Evolutionary conservation across 2,797 vertebrate species (phyloP), one percentile per base, ranked within the genome.

Genomic region (Anguilla marmorata): DNA sequence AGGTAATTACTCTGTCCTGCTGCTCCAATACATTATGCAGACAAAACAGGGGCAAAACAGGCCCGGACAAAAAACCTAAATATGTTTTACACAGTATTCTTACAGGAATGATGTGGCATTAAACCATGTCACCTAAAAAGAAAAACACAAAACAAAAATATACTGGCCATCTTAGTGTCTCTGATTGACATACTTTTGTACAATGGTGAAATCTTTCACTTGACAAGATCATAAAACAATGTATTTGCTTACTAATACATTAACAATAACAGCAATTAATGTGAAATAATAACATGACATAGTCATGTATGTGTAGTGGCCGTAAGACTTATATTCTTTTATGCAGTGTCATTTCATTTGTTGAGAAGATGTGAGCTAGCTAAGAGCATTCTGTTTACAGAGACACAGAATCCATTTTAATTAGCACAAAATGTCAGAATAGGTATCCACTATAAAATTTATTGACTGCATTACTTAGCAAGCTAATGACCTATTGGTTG

Each of bases 1-100:
- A 88, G 14, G 12, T 93, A 94, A 96, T 95, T 94, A 94, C 90
- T 92, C 85, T 91, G 91, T 89, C 94, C 91, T 93, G 93, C 93
- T 93, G 94, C 92, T 94, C 86, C 89, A 89, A 89, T 92, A 79
- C 90, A 93, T 93, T 94, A 94, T 90, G 93, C 92, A 95, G 94
- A 96, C 92, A 93, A 88, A 88, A 88, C 82, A 85, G 50, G 87
- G 80, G n/a, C 33, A 37, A 24, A 37, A 27, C 48, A 48, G 84
- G 63, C 33, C 48, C 50, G 37, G 63, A 54, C 50, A 63, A 72
- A 84, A 72, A 85, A 52, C 66, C 87, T 85, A 45, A 84, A 87
- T 84, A 50, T 63, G 63, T 74, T 88, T 88, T 84, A 72, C 87
- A 87, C 45, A 84, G 80, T 27, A 66, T 84, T 48, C 66, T 66